A percentile compares a stretch with the other conserved stretches of the same genome.
phyloP scores from a whole-genome alignment of 2,113 vertebrate species.

The Lophotis ruficrista region DNA sequence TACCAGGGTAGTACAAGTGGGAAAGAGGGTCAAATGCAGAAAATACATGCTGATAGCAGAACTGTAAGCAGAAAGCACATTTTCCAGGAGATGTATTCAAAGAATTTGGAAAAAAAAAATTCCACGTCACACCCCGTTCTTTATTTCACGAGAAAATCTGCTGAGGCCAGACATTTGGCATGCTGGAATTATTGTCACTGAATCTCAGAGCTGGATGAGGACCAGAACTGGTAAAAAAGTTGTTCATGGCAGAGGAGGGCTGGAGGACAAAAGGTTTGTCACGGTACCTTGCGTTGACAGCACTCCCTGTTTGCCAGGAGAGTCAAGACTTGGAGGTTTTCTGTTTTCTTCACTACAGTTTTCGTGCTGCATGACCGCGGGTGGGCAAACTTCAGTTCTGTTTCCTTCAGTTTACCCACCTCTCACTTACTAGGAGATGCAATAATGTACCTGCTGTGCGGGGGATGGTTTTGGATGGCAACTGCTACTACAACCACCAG shows the following conservation, averaged over 20 bases:
- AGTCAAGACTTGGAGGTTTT: background rate
- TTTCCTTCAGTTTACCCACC: background rate
- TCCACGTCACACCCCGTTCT: background rate
- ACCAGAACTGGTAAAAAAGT: background rate
- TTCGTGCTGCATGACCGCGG: fast-evolving
- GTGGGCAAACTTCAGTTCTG: background rate
- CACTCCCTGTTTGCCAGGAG: background rate
- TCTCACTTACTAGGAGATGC: background rate
- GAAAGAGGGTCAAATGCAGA: background rate
- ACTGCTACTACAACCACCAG: background rate
- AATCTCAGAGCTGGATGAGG: background rate
- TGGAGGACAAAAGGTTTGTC: background rate
- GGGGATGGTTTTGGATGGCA: background rate
- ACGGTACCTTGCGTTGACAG: background rate
- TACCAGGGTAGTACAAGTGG: background rate
- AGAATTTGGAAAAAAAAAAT: background rate
- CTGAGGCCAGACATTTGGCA: background rate
- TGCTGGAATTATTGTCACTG: background rate
- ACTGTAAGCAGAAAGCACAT: background rate
- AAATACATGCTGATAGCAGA: background rate
- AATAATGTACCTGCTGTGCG: background rate
- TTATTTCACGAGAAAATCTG: conserved; percentile 11
- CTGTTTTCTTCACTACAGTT: background rate
- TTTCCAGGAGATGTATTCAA: background rate
- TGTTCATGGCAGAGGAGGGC: background rate